Evolutionary conservation across 2,797 vertebrate species (phyloP), one percentile per base, ranked within the genome.

Genomic region (Sebastes steindachneri): DNA sequence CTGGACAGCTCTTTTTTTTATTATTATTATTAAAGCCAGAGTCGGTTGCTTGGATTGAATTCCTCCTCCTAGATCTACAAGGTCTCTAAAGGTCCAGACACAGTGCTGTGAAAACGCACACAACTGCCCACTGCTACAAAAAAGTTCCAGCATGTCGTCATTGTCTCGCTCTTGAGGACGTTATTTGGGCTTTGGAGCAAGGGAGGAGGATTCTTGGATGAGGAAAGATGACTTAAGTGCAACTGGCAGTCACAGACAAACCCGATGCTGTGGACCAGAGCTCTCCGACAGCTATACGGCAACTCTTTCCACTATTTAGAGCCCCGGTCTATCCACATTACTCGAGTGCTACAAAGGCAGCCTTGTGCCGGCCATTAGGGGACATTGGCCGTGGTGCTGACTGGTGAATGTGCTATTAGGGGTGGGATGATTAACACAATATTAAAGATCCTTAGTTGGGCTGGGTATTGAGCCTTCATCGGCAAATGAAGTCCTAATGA

Each of bases 271-370:
- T 48, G 7, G 64, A 73, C 29, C 57, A 53, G 74, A 31, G 68
- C 0, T 71, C 57, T 86, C 86, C 82, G 88, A 85, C 84, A 88
- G 71, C 76, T 90, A 88, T 79, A 89, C 73, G 64, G 86, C 60
- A 37, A 79, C 79, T 83, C 59, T 84, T 83, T 90, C 68, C 73
- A 80, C 75, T 71, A 62, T 17, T 48, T 35, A 67, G 59, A 77
- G 78, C 54, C 75, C 35, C 35, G 78, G 51, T 59, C 45, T 17
- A 69, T 86, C 70, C 28, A 64, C 75, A 79, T 83, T 71, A 58
- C 41, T 45, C 21, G 11, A 19, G 62, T 63, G 35, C 51, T 79
- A 90, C 73, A 79, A 62, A 90, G 77, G 60, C 73, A 62, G 76
- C 69, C 29, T 88, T 85, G 66, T 79, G 17, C 41, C 57, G 29